phyloP scores from a whole-genome alignment of 2,888 invertebrate genomes.

The Latrodectus elegans region DNA sequence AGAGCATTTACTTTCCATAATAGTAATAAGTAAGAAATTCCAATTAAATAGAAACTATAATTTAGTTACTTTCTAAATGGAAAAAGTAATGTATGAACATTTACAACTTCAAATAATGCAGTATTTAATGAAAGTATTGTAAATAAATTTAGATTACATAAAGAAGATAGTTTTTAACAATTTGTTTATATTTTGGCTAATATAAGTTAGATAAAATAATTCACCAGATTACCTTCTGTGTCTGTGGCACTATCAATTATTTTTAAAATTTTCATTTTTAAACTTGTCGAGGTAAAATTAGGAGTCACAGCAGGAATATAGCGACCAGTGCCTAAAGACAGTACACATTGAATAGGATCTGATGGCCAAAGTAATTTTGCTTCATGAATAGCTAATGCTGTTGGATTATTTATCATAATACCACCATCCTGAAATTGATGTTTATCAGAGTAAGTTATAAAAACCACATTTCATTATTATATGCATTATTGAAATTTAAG shows the following conservation, averaged over 20 bases:
- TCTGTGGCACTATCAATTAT: constrained; percentile 90
- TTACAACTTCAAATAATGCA: too few relatives aligned
- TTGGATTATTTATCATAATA: constrained; percentile 90
- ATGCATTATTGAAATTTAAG: not conserved
- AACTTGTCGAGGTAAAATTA: constrained; percentile 78
- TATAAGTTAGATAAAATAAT: constrained; percentile 8
- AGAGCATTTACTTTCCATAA: too few relatives aligned
- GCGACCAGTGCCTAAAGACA: constrained; percentile 86
- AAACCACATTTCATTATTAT: not conserved
- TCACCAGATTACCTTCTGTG: constrained; percentile 82
- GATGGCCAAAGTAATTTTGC: constrained; percentile 88
- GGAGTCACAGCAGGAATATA: constrained; percentile 74
- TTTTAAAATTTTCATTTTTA: constrained; percentile 86
- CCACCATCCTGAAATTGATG: constrained; percentile 82
- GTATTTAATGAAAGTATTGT: too few relatives aligned
- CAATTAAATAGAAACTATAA: not conserved
- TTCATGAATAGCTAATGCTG: constrained; percentile 91
- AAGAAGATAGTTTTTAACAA: not conserved
- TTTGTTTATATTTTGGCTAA: not conserved
- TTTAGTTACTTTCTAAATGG: not conserved
- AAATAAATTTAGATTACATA: not conserved
- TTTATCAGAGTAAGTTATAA: too few relatives aligned
- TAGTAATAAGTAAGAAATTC: too few relatives aligned
- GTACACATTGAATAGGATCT: constrained; percentile 83
- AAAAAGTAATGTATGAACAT: not conserved